Percentiles rank a stretch among this genome's conserved stretches.
Evolutionary conservation across 2,888 invertebrate species (phyloP).

Genomic region (Pogonocherus hispidulus): DNA sequence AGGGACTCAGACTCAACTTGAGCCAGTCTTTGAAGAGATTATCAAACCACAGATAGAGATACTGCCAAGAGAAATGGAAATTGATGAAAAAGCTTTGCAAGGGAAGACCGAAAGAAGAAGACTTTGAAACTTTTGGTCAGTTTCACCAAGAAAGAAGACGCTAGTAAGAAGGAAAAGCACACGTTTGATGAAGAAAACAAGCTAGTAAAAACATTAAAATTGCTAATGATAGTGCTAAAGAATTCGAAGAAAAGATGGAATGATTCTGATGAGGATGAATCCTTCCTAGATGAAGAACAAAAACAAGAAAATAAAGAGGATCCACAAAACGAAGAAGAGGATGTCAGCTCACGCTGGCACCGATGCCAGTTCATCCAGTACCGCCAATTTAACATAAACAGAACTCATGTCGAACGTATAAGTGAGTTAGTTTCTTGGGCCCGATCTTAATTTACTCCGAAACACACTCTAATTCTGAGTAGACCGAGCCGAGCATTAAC

Average conservation of each 20-base stretch:
- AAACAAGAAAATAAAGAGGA: slow-evolving; percentile 56
- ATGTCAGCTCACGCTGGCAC: too few relatives aligned
- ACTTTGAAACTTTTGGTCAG: slow-evolving; percentile 61
- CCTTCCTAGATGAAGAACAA: slow-evolving; percentile 39
- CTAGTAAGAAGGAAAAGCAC: slow-evolving; percentile 36
- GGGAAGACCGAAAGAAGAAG: slow-evolving; percentile 65
- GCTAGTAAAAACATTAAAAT: slow-evolving; percentile 51
- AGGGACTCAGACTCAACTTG: too few relatives aligned
- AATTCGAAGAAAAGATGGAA: slow-evolving; percentile 34
- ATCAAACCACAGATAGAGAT: slow-evolving; percentile 78
- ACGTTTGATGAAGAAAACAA: slow-evolving; percentile 19
- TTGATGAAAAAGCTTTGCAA: too few relatives aligned
- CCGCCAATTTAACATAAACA: not conserved
- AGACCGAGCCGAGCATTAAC: slow-evolving; percentile 13
- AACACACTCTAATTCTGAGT: slow-evolving; percentile 3
- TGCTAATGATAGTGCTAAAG: slow-evolving; percentile 55
- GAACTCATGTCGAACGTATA: slow-evolving; percentile 6
- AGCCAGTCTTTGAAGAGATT: slow-evolving; percentile 77
- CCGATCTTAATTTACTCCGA: slow-evolving; percentile 5
- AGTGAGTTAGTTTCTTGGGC: not conserved
- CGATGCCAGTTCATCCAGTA: slow-evolving; percentile 15
- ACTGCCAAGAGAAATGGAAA: slow-evolving; percentile 67
- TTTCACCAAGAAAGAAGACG: slow-evolving; percentile 33
- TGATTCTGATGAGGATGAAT: too few relatives aligned
- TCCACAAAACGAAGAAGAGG: slow-evolving; percentile 62